phyloP scores from a whole-genome alignment of 2,888 invertebrate genomes.

The Biston stratarius region DNA sequence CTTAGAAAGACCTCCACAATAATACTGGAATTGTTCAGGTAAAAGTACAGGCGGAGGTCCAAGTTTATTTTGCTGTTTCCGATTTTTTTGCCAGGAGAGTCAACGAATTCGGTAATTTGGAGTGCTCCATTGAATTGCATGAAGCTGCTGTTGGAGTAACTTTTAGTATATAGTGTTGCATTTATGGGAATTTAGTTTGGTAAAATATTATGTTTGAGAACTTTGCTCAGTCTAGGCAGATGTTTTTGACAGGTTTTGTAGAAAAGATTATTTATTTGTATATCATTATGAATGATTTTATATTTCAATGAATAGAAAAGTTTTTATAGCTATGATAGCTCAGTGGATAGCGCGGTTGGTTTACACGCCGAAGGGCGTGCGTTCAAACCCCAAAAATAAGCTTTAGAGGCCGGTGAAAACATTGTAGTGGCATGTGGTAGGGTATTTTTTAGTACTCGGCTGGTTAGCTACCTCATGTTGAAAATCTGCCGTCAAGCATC shows the following conservation, averaged over 20 bases:
- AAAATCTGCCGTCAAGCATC: no score
- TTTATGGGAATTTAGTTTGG: conserved; percentile 34
- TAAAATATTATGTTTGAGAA: conserved; percentile 16
- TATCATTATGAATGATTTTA: no score
- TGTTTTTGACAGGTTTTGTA: conserved; percentile 8
- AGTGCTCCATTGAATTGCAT: conserved; percentile 61
- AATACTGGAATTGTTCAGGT: conserved; percentile 11
- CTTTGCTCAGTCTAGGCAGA: conserved; percentile 5
- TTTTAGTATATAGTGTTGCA: conserved; percentile 43
- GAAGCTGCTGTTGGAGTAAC: conserved; percentile 46
- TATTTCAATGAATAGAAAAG: neutral
- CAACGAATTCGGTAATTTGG: conserved; percentile 63
- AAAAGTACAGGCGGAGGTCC: conserved; percentile 37
- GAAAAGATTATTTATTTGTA: conserved; percentile 2
- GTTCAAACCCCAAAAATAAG: no score
- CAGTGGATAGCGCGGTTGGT: no score
- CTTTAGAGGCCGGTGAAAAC: no score
- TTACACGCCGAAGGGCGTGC: no score
- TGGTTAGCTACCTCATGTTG: no score
- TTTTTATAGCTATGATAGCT: no score
- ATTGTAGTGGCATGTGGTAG: no score
- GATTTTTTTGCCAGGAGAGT: conserved; percentile 51
- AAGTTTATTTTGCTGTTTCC: conserved; percentile 44
- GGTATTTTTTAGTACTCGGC: no score
- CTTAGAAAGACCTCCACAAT: conserved; percentile 44